These are phyloP conservation scores for Nomada flava DNA, from an alignment of 2,888 invertebrate species.

Conservation along the genomic window DNA sequence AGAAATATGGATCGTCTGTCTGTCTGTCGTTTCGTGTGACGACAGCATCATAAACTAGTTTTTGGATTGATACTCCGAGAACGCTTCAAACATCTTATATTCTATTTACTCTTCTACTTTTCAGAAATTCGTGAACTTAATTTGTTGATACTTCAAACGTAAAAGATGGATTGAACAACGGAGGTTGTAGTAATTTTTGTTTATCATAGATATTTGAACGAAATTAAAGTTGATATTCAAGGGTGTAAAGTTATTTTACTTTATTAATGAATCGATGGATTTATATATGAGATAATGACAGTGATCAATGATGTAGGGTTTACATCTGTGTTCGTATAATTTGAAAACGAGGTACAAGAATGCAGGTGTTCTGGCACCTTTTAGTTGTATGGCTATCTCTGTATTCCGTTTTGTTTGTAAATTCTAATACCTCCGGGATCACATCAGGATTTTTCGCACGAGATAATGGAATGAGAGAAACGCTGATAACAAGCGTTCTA, in stretches of 20 bases:
- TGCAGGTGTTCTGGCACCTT: background rate
- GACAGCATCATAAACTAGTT: background rate
- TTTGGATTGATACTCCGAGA: background rate
- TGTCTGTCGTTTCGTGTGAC: background rate
- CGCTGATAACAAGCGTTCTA: conserved; percentile 7
- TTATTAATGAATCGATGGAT: no score
- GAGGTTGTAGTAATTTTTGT: no score
- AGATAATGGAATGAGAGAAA: background rate
- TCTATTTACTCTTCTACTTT: background rate
- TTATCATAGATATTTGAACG: no score
- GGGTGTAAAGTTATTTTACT: no score
- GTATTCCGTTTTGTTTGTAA: background rate
- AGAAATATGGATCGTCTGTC: conserved; percentile 23
- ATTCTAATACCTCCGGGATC: background rate
- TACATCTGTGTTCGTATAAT: background rate
- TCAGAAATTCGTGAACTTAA: background rate
- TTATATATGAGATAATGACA: no score
- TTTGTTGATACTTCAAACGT: background rate
- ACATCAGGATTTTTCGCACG: background rate
- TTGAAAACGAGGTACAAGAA: no score
- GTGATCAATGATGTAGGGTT: no score
- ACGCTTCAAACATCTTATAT: background rate
- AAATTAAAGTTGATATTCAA: no score
- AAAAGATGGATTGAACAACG: no score
- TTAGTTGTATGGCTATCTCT: background rate